phyloP scores from a whole-genome alignment of 2,888 invertebrate genomes.

The Gandaritis pyraliata region DNA sequence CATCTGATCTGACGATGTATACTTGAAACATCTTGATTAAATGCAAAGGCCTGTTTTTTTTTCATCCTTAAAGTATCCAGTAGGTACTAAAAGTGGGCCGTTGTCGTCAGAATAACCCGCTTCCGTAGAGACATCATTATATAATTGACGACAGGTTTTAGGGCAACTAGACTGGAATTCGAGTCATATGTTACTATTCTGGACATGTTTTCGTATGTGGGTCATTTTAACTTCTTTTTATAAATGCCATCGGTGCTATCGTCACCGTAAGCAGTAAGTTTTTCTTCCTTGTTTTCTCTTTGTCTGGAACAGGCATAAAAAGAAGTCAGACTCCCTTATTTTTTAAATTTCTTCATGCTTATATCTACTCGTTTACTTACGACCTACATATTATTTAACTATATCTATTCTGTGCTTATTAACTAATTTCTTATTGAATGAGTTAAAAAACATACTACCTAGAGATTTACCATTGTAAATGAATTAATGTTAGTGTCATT shows the following conservation, averaged over 20 bases:
- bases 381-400: too few relatives aligned
- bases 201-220: conserved; percentile 14
- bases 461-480: too few relatives aligned
- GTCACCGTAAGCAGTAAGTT: too few relatives aligned
- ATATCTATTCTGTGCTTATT: too few relatives aligned
- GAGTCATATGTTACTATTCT: conserved; percentile 38
- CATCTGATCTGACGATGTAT: neutral
- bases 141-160: conserved; percentile 65
- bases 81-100: conserved; percentile 45
- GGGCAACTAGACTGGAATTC: conserved; percentile 49
- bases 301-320: too few relatives aligned
- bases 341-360: too few relatives aligned
- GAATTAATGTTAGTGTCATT: too few relatives aligned
- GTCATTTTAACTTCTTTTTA: neutral
- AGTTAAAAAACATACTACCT: too few relatives aligned
- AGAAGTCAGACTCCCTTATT: too few relatives aligned
- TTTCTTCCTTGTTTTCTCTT: too few relatives aligned
- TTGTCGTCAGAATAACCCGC: conserved; percentile 67
- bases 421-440: too few relatives aligned
- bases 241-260: neutral
- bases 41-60: neutral
- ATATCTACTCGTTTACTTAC: too few relatives aligned
- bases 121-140: conserved; percentile 69
- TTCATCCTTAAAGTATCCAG: neutral
- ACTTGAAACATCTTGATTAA: neutral